Base-by-base conservation (phyloP, 2,888 invertebrate species). In the Lasiommata megera region DNA sequence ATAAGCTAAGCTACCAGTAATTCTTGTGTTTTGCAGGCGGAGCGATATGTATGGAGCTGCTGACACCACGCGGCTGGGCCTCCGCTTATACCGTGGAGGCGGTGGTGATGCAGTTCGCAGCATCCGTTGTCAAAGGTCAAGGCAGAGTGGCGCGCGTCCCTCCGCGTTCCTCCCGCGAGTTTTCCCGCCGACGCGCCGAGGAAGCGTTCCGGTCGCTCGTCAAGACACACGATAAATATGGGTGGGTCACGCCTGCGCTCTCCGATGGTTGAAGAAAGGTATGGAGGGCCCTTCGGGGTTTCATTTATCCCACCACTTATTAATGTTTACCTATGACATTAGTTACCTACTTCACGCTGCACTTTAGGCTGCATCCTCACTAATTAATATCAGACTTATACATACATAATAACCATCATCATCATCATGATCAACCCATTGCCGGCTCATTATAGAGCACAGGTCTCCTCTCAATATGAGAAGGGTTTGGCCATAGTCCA, bases 221-320 rank as follows among this genome's bases (percentile, higher is more conserved):
- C 58, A 96, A 96, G 83, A 97, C 96, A 7, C 97, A 97, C 77
- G 96, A 97, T 77, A 97, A 97, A 77, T 97, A 96, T 77, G 97
- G 97, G 54, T 97, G 97, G 97, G 96, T 97, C 48, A 97, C 97
- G 23, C 96, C 96, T 23, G 94, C 96, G 12, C 91, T 96, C 62
- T 94, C 96, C 44, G 97, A 97, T 81, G 97, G 97, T 77, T 97
- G 94, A 94, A 16, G 41, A 18, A 58, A 44, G 65, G 66, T 67
- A 56, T 23, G 23, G 23, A 23, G 5, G 2, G 23, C 5, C 23
- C 23, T 3, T 5, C 23, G 3, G 23, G 23, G 3, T 2, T 23
- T 5, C 23, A 5, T 23, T 23, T 23, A 3, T 5, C 3, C 23
- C 2, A 23, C 23, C 5, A 23, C 2, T 3, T 3, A 23, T 2